These are phyloP conservation scores for Coptotermes formosanus DNA, from an alignment of 1,140 invertebrate genomes.

Conservation along the genomic window DNA sequence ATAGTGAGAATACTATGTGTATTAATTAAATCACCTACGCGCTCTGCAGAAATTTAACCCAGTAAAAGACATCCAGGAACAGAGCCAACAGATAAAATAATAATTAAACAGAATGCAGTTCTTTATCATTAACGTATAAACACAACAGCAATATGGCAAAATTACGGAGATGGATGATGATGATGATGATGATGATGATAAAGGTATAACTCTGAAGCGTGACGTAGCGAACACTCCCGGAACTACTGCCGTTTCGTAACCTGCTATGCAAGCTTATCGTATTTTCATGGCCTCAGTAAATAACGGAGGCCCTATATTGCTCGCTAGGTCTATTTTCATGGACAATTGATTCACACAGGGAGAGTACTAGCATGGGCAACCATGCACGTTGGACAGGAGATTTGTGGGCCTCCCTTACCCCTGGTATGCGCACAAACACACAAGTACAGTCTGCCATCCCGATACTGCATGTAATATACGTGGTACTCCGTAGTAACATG, in stretches of 20 bases:
- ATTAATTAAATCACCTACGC: too few species aligned
- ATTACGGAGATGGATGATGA: neutral
- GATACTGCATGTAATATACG: too few species aligned
- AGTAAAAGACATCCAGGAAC: too few species aligned
- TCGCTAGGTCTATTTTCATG: conserved; percentile 1
- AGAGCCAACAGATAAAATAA: too few species aligned
- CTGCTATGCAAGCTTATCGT: neutral
- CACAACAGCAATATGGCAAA: too few species aligned
- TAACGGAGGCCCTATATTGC: neutral
- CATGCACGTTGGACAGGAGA: neutral
- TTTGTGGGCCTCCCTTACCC: neutral
- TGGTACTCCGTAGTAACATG: neutral
- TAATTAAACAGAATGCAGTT: too few species aligned
- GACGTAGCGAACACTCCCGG: neutral
- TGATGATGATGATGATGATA: neutral
- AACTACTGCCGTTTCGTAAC: neutral
- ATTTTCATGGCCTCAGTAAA: conserved; percentile 5
- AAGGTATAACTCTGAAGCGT: neutral
- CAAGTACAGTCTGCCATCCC: neutral
- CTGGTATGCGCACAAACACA: neutral
- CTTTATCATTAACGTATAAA: too few species aligned
- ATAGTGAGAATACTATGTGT: too few species aligned
- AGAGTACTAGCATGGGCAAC: neutral
- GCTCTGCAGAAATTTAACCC: too few species aligned
- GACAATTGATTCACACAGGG: conserved; percentile 14